phyloP scores from a whole-genome alignment of 2,888 invertebrate genomes.

The Cryptophagus acutangulus region DNA sequence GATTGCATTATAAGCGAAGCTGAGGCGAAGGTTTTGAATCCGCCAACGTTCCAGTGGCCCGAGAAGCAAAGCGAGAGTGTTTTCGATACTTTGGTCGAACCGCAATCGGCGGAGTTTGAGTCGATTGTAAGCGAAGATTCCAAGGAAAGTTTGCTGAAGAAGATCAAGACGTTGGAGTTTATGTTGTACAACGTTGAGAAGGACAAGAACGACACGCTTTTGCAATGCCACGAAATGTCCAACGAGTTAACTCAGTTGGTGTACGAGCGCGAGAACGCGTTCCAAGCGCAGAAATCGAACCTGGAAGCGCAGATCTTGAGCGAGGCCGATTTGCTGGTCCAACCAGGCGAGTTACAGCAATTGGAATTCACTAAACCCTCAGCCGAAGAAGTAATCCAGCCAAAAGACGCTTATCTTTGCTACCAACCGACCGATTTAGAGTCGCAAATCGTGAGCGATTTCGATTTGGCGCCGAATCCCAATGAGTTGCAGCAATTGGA shows the following conservation, averaged over 20 bases:
- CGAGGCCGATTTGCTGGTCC: constrained; percentile 8
- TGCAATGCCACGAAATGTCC: constrained; percentile 42
- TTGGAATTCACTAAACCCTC: neutral
- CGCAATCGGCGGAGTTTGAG: neutral
- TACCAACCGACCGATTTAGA: constrained; percentile 25
- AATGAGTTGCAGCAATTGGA: constrained; percentile 20
- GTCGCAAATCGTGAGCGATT: constrained; percentile 26
- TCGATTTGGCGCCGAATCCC: neutral
- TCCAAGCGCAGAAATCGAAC: neutral
- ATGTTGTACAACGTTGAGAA: constrained; percentile 45
- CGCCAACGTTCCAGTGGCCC: constrained; percentile 33
- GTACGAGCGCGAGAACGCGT: constrained; percentile 19
- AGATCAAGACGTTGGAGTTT: constrained; percentile 44
- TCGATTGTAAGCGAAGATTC: constrained; percentile 30
- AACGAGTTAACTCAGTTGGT: constrained; percentile 42
- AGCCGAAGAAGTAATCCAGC: constrained; percentile 31
- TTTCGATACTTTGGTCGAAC: neutral
- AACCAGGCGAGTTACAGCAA: neutral
- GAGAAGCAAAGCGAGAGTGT: constrained; percentile 20
- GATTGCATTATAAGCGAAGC: constrained; percentile 26
- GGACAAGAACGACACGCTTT: constrained; percentile 42
- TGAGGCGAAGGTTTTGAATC: constrained; percentile 12
- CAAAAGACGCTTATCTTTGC: constrained; percentile 38
- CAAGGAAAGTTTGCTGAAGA: constrained; percentile 39
- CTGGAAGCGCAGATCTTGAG: constrained; percentile 23